A percentile compares a stretch with the other conserved stretches of the same genome.
Conservation (phyloP, 2,797 vertebrate species). For the Ptychobarbus kaznakovi region DNA sequence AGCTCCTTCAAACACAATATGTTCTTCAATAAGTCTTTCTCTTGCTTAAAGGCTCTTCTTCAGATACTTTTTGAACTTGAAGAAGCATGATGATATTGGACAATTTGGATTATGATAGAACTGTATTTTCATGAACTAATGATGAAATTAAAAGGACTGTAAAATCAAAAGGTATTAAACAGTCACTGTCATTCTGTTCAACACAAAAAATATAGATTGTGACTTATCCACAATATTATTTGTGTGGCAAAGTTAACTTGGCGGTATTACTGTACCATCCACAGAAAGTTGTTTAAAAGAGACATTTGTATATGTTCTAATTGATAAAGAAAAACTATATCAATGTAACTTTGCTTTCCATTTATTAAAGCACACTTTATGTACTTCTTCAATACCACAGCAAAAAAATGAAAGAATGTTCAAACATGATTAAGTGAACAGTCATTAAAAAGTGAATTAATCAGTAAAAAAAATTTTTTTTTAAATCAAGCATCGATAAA, state of each 20-base stretch:
- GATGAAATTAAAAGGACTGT: background rate
- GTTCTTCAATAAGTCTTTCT: background rate
- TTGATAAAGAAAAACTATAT: background rate
- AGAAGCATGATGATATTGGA: background rate
- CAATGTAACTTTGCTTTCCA: background rate
- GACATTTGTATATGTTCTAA: background rate
- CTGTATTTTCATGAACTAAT: background rate
- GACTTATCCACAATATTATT: background rate
- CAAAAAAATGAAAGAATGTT: background rate
- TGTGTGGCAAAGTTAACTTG: background rate
- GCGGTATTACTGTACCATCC: background rate
- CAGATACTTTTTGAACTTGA: background rate
- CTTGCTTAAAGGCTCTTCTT: background rate
- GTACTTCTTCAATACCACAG: background rate
- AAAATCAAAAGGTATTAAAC: background rate
- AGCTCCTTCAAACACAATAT: conserved; percentile 19
- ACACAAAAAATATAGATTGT: background rate
- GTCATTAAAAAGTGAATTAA: too few species aligned
- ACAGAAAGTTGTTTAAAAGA: background rate
- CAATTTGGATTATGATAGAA: background rate
- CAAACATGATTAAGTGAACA: background rate
- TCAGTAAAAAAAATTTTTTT: too few species aligned
- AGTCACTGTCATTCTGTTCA: background rate
- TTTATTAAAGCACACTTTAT: background rate
- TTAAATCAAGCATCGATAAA: too few species aligned